Evolutionary conservation across 2,113 vertebrate genomes (phyloP).

Genomic region (Sinocyclocheilus anophthalmus): DNA sequence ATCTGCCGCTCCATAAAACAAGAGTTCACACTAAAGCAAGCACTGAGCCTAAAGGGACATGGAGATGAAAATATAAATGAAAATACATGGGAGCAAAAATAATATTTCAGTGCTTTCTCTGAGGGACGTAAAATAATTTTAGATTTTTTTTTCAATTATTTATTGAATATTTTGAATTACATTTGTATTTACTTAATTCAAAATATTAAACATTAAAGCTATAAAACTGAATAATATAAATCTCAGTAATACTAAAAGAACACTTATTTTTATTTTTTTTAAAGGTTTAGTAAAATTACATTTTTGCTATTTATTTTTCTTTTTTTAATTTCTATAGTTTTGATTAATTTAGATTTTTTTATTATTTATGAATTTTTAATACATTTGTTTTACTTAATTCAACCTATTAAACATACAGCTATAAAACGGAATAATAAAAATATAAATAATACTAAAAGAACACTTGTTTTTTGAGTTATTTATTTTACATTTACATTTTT

Average conservation of each 20-base stretch:
- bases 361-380: too few relatives aligned
- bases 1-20: background rate
- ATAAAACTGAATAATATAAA: too few relatives aligned
- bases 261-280: background rate
- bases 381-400: too few relatives aligned
- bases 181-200: too few relatives aligned
- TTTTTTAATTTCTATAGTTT: background rate
- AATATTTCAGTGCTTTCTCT: background rate
- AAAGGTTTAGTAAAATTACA: background rate
- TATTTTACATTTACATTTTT: background rate
- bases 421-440: too few relatives aligned
- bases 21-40: background rate
- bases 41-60: background rate
- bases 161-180: too few relatives aligned
- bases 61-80: background rate
- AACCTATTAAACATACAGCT: too few relatives aligned
- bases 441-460: background rate
- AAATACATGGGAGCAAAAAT: background rate
- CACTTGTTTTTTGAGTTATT: background rate
- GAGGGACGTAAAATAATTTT: background rate
- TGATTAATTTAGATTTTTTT: background rate
- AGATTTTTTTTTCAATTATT: background rate
- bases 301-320: background rate
- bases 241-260: background rate
- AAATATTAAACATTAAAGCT: too few relatives aligned